Evolutionary conservation across 1,140 invertebrate genomes (phyloP), one percentile per base, ranked within the genome.

Genomic region (Ooceraea biroi): DNA sequence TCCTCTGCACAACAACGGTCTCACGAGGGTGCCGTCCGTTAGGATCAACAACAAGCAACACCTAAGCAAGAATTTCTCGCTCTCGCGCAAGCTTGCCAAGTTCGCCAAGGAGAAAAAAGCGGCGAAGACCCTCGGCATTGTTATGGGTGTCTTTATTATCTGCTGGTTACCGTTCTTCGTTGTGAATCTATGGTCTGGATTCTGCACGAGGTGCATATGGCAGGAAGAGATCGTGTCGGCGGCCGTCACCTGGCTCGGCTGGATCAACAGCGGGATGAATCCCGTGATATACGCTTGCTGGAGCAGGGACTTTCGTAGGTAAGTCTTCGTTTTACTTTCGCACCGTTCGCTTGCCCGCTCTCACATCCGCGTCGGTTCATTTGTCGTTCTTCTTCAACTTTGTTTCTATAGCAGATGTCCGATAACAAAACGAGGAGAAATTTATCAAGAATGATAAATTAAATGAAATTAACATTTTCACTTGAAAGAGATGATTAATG

Each of bases 141-240:
- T 98, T 73, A 98, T 98, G 97, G 99, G 99, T n/a, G 98, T 99
- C 46, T 99, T 99, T 94, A 99, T 99, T 90, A 96, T 99, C 66
- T 99, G 99, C 92, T 99, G 98, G 98, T 95, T 99, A 85, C 99
- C 99, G 48, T 99, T 99, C 94, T 99, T 99, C 94, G 98, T 99
- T 58, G 97, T 99, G 73, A 99, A 99, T 94, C 95, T 98, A 80
- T 93, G 99, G 88, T 97, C 97, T 10, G 98, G 98, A 0, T 97
- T 99, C 90, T 99, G 98, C 94, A 95, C 96, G 41, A 95, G 97
- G 85, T 99, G 98, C 93, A 97, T 98, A 80, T 96, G 96, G 92
- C 96, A 99, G 78, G 97, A 98, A 89, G 97, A 99, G 90, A 96
- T 98, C 57, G 97, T 99, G 3, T 98, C 98, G 82, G 97, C 98